Base-by-base conservation (phyloP, 1,140 invertebrate genomes). In the Drosophila kanapiae region DNA sequence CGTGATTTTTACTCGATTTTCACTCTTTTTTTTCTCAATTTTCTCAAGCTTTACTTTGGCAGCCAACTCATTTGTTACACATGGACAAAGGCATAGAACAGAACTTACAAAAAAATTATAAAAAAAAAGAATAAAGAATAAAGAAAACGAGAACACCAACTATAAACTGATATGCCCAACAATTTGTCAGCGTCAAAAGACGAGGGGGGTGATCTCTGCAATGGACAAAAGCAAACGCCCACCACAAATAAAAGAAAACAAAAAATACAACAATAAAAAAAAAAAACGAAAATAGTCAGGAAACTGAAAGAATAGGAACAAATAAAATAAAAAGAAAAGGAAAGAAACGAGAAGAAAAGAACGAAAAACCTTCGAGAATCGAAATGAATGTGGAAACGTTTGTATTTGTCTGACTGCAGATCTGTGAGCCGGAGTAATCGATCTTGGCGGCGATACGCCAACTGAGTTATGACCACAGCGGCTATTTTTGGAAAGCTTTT, bases 141-240 rank as follows among this genome's bases (percentile, higher is more conserved):
- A 54, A 14, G 33, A 23, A 37, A 54, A 37, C 1, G 53, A 9
- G 53, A 38, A 27, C 53, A 56, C 18, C 23, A 35, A 47, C 33
- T 43, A 68, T 51, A 40, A 78, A 56, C 78, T 59, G 80, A 84
- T 88, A 90, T 90, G 84, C 74, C 82, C 82, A 81, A 88, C 84
- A 90, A 88, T 88, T 88, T 88, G 85, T 90, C 84, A 88, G 85
- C 85, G 85, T 88, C 85, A 81, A 56, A 69, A 56, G 67, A 33
- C 31, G 13, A 29, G 18, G 54, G 53, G 35, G 58, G 27, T 42
- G 54, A 72, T 71, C 69, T 74, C 69, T 74, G 60, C 56, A 56
- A 49, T 59, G 58, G 43, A 78, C 53, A 82, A 80, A 67, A 47
- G 45, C 43, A 13, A 68, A 78, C 64, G 56, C 75, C 75, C 75